Percentiles rank a stretch among this genome's conserved stretches.
Evolutionary conservation across 2,113 vertebrate genomes (phyloP).

Genomic region (Tachycineta bicolor): DNA sequence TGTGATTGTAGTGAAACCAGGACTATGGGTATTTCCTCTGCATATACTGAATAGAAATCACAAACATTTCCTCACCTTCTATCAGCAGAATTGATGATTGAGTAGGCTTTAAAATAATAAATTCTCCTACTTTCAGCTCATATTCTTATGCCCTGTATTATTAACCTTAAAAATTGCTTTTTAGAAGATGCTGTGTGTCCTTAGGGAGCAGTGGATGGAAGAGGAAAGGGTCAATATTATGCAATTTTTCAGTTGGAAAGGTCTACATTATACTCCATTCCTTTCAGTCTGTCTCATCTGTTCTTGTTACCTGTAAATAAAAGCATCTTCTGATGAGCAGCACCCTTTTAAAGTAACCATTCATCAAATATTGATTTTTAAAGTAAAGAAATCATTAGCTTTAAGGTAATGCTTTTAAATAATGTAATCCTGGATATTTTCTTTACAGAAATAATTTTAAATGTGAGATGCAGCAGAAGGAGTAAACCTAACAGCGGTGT

Average conservation of each 20-base stretch:
- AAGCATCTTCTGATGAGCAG: slow-evolving; percentile 63
- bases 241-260: background rate
- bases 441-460: slow-evolving; percentile 74
- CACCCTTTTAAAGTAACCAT: slow-evolving; percentile 62
- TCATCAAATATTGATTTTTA: background rate
- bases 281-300: background rate
- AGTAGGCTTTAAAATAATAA: background rate
- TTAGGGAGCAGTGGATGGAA: background rate
- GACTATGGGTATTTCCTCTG: background rate
- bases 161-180: background rate
- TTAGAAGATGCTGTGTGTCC: background rate
- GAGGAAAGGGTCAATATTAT: background rate
- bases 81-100: background rate
- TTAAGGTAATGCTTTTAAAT: slow-evolving; percentile 42
- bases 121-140: background rate
- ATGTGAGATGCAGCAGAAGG: slow-evolving; percentile 44
- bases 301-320: slow-evolving; percentile 27
- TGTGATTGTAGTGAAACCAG: background rate
- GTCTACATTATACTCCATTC: background rate
- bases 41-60: background rate
- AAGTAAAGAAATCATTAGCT: slow-evolving; percentile 62
- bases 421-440: slow-evolving; percentile 77
- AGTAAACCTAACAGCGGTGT: background rate
- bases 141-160: background rate
- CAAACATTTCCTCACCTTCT: background rate